Evolutionary conservation across 1,140 invertebrate species (phyloP).

Genomic region (Dermatophagoides farinae): DNA sequence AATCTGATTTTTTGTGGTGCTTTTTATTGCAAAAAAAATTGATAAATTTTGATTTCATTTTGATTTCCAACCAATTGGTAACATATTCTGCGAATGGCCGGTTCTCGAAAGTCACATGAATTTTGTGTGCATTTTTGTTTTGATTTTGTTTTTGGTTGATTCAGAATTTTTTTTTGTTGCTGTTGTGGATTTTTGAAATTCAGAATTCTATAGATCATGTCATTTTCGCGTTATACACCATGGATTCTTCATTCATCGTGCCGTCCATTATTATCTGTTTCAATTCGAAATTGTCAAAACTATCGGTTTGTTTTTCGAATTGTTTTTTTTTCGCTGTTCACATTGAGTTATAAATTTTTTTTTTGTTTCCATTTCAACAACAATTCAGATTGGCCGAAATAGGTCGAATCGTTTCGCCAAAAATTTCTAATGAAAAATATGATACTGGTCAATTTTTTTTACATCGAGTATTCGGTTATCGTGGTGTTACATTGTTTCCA

Average conservation of each 20-base stretch:
- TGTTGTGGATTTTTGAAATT: no score
- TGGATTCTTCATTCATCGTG: no score
- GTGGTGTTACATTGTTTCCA: constrained; percentile 82
- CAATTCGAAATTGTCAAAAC: neutral
- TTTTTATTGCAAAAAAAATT: neutral
- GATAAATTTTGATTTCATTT: neutral
- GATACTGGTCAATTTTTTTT: constrained; percentile 85
- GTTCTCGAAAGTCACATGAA: no score
- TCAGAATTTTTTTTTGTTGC: no score
- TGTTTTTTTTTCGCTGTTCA: no score
- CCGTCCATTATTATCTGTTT: no score
- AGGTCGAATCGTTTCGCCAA: constrained; percentile 54
- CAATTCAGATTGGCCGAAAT: constrained; percentile 47
- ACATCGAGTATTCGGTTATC: constrained; percentile 82
- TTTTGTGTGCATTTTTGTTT: no score
- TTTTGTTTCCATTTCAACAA: neutral
- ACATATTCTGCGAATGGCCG: neutral
- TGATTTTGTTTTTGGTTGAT: no score
- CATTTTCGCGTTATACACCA: no score
- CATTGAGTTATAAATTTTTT: neutral
- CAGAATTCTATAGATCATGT: no score
- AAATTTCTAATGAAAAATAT: constrained; percentile 59
- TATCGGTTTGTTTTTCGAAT: neutral
- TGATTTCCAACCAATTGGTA: neutral
- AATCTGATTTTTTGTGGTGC: neutral